Evolutionary conservation across 2,888 invertebrate genomes (phyloP).

Genomic region (Tachina grossa): DNA sequence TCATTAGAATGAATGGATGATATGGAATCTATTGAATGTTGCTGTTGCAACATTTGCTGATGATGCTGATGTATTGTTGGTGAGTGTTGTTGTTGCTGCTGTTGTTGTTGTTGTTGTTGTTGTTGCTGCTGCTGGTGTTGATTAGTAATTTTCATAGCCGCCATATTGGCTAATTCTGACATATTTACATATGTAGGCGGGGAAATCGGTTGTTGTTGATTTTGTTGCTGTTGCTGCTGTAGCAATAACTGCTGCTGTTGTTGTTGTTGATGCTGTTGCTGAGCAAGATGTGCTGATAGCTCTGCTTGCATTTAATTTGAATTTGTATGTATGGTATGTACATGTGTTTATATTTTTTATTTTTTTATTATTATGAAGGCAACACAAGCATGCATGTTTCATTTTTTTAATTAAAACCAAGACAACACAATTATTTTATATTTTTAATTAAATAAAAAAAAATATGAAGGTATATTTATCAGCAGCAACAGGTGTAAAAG

Average conservation of each 20-base stretch:
- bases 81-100: constrained; percentile 71
- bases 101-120: constrained; percentile 73
- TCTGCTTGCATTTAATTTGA: constrained; percentile 73
- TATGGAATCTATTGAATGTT: constrained; percentile 83
- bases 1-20: constrained; percentile 81
- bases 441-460: constrained; percentile 44
- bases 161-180: constrained; percentile 93
- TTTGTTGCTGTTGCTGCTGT: constrained; percentile 74
- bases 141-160: constrained; percentile 88
- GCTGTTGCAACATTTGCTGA: constrained; percentile 83
- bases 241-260: constrained; percentile 75
- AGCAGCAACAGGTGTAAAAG: constrained; percentile 60
- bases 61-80: constrained; percentile 71
- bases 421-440: constrained; percentile 48
- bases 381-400: constrained; percentile 66
- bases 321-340: constrained; percentile 4
- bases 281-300: constrained; percentile 80
- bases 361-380: constrained; percentile 32
- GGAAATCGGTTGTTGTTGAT: constrained; percentile 72
- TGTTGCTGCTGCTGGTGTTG: constrained; percentile 80
- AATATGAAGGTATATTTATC: constrained; percentile 42
- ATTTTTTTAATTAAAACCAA: constrained; percentile 40
- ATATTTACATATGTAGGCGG: constrained; percentile 96
- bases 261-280: constrained; percentile 76
- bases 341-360: constrained; percentile 16